phyloP scores from a whole-genome alignment of 1,140 invertebrate genomes.

The Panonychus citri region DNA sequence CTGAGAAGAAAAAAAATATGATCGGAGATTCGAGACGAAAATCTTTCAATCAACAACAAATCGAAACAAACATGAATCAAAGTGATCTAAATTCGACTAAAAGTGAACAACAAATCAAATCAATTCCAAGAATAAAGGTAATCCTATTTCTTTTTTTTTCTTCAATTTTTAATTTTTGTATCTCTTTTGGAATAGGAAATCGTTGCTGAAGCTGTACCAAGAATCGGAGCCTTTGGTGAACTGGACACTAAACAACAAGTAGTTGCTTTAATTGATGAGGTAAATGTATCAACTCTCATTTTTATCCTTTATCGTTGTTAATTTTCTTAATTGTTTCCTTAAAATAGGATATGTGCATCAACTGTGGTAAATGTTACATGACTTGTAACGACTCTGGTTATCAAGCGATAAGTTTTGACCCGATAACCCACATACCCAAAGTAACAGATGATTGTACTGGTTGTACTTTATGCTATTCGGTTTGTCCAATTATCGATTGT shows the following conservation, averaged over 20 bases:
- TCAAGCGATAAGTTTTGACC: conserved; percentile 77
- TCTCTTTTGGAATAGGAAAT: conserved; percentile 35
- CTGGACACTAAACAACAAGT: conserved; percentile 73
- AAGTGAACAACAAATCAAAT: not conserved
- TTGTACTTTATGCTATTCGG: conserved; percentile 75
- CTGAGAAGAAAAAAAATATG: conserved; percentile 40
- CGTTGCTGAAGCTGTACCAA: conserved; percentile 47
- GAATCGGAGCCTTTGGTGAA: conserved; percentile 57
- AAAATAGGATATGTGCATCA: conserved; percentile 87
- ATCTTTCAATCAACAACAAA: not conserved
- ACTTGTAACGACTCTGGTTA: conserved; percentile 95
- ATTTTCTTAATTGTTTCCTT: not conserved
- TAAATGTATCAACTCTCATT: conserved; percentile 23
- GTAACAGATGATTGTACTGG: conserved; percentile 91
- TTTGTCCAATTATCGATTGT: conserved; percentile 95
- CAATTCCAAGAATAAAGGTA: not conserved
- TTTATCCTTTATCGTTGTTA: too few species aligned
- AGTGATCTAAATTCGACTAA: not conserved
- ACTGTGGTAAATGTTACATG: conserved; percentile 99
- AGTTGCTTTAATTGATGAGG: conserved; percentile 86
- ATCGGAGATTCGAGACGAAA: conserved; percentile 29
- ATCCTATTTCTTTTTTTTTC: too few species aligned
- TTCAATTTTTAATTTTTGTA: not conserved
- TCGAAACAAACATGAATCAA: not conserved
- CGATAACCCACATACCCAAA: conserved; percentile 62